Evolutionary conservation across 2,888 invertebrate species (phyloP).

Genomic region (Chorisops tibialis): DNA sequence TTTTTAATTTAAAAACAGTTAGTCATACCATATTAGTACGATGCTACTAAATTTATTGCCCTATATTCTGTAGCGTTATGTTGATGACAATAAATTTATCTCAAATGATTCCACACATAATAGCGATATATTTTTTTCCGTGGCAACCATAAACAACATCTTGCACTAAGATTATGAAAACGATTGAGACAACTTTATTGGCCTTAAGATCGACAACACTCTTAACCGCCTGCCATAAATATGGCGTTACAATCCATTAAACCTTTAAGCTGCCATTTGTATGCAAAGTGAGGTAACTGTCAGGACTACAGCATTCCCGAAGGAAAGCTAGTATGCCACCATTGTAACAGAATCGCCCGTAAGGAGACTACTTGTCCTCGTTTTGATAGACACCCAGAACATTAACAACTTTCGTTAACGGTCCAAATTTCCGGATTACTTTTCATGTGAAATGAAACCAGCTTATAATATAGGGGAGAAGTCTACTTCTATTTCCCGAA

Average conservation of each 20-base stretch:
- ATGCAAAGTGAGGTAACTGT: conserved; percentile 31
- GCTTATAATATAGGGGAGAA: not conserved
- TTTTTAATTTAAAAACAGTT: too few species aligned
- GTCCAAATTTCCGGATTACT: conserved; percentile 22
- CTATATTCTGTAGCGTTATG: too few species aligned
- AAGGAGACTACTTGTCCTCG: not conserved
- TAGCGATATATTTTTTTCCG: conserved; percentile 1
- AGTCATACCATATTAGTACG: too few species aligned
- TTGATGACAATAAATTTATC: too few species aligned
- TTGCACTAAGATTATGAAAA: conserved; percentile 14
- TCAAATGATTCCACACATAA: not conserved
- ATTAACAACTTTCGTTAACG: conserved; percentile 31
- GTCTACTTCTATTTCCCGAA: not conserved
- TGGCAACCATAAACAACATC: conserved; percentile 10
- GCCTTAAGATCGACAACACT: conserved; percentile 20
- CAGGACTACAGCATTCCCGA: conserved; percentile 8
- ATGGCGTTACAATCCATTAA: conserved; percentile 33
- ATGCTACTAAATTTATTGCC: too few species aligned
- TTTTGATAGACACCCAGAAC: conserved; percentile 22
- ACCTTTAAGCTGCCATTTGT: conserved; percentile 33
- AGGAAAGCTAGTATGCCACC: not conserved
- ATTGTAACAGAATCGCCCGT: not conserved
- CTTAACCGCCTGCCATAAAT: conserved; percentile 30
- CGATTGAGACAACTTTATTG: conserved; percentile 31
- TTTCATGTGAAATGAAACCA: conserved; percentile 6